Evolutionary conservation across 2,888 invertebrate species (phyloP), one percentile per base, ranked within the genome.

Genomic region (Nomada fucata): DNA sequence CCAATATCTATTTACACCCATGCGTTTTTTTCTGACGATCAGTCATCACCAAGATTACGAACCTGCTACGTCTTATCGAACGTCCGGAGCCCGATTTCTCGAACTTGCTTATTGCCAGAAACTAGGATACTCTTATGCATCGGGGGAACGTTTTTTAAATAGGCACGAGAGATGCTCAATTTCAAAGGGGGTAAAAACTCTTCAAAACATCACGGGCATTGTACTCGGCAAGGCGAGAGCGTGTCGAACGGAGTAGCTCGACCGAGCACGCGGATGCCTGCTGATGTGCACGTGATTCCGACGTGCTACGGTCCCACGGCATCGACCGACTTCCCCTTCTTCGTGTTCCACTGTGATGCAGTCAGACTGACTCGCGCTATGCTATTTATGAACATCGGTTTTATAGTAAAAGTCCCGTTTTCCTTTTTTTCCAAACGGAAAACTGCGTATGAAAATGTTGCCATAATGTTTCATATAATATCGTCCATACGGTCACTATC

Each of bases 281-380:
- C 91, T 93, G 93, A 92, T 93, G 92, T 93, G 90, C 92, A 92
- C 91, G 92, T 92, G 93, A 93, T 93, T 90, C 85, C 87, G 85
- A 88, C 91, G 91, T 92, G 91, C 85, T 83, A 82, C 86, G 87
- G 85, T 89, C 87, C 82, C 84, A 84, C 90, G 90, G 89, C 91
- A 93, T 93, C 92, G 93, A 93, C 91, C 92, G 91, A 87, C 85
- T 90, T 88, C 87, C 86, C 90, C 90, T 86, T 72, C 87, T 76
- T 76, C 69, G 72, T 47, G 29, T 52, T 74, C 68, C 82, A 80
- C 89, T 86, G 11, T 52, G 84, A 82, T 82, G 85, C 83, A 79
- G 72, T 59, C 77, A 76, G 67, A 71, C 69, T 29, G 26, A 55
- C 79, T 77, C 72, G 60, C 60, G 76, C 80, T 76, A 77, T 23